A percentile compares a stretch with the other conserved stretches of the same genome.
These are phyloP conservation scores for Ochropleura plecta DNA, from an alignment of 2,888 invertebrate species.

Conservation along the genomic window DNA sequence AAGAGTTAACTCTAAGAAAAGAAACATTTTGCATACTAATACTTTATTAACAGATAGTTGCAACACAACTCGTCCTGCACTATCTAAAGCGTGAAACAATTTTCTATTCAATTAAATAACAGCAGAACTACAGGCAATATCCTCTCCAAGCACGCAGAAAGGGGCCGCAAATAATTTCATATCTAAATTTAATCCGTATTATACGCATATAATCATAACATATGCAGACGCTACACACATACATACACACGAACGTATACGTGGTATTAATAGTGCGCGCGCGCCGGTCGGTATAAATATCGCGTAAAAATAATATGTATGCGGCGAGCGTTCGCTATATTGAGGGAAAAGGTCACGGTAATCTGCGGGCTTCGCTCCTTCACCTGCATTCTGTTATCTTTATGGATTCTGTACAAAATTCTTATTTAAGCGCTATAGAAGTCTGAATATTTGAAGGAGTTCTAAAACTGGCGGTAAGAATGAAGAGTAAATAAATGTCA, in stretches of 20 bases:
- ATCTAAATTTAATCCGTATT: conserved; percentile 80
- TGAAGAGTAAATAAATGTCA: background rate
- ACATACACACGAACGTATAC: conserved; percentile 53
- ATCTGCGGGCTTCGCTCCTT: conserved; percentile 66
- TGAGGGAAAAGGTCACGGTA: conserved; percentile 86
- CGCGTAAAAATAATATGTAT: conserved; percentile 79
- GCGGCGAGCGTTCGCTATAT: conserved; percentile 74
- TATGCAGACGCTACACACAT: conserved; percentile 71
- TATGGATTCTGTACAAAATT: background rate
- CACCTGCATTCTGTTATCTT: conserved; percentile 52
- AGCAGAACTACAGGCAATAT: conserved; percentile 59
- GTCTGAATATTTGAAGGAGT: background rate
- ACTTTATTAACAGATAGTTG: background rate
- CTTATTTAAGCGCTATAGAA: background rate
- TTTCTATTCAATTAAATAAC: conserved; percentile 33
- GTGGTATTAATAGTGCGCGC: conserved; percentile 72
- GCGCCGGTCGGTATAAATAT: conserved; percentile 79
- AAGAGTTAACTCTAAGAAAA: background rate
- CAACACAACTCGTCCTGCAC: background rate
- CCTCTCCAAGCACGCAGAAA: conserved; percentile 48
- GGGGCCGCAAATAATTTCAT: conserved; percentile 79
- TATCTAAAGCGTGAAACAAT: conserved; percentile 5
- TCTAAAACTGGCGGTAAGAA: background rate
- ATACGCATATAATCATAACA: conserved; percentile 80
- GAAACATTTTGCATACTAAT: background rate